These are phyloP conservation scores for Achlya flavicornis DNA, from an alignment of 2,888 invertebrate genomes.

Conservation along the genomic window DNA sequence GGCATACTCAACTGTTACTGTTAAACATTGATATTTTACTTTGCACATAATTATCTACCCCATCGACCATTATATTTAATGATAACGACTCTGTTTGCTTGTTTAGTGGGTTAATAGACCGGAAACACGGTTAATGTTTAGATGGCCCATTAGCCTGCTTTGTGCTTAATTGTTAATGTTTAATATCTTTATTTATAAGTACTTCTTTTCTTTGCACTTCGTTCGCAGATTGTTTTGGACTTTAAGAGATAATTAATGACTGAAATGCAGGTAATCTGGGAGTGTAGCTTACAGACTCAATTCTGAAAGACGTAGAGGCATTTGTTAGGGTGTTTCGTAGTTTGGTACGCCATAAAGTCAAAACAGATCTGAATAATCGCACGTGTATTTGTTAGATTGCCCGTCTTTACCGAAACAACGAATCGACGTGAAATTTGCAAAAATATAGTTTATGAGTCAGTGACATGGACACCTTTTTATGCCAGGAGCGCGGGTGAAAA, in stretches of 20 bases:
- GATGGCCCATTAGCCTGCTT: slow-evolving; percentile 20
- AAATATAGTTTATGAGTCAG: too few species aligned
- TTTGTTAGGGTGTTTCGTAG: too few species aligned
- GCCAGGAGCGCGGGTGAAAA: too few species aligned
- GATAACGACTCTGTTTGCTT: slow-evolving; percentile 37
- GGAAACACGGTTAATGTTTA: slow-evolving; percentile 41
- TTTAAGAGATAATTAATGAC: not conserved
- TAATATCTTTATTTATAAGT: slow-evolving; percentile 9
- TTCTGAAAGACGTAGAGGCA: too few species aligned
- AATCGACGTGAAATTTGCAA: too few species aligned
- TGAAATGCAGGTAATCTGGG: too few species aligned
- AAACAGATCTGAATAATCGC: too few species aligned
- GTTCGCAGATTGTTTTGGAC: not conserved
- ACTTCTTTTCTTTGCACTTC: not conserved
- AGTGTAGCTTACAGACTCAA: too few species aligned
- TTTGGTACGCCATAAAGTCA: too few species aligned
- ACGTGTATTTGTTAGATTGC: too few species aligned
- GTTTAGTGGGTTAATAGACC: slow-evolving; percentile 51
- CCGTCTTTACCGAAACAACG: too few species aligned
- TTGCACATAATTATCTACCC: slow-evolving; percentile 26
- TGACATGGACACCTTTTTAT: too few species aligned
- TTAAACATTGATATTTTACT: slow-evolving; percentile 16
- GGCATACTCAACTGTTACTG: not conserved
- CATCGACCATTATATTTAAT: slow-evolving; percentile 30
- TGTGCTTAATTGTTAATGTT: slow-evolving; percentile 10